These are phyloP conservation scores for Acinonyx jubatus DNA, from an alignment of 2,113 vertebrate species.

Conservation along the genomic window DNA sequence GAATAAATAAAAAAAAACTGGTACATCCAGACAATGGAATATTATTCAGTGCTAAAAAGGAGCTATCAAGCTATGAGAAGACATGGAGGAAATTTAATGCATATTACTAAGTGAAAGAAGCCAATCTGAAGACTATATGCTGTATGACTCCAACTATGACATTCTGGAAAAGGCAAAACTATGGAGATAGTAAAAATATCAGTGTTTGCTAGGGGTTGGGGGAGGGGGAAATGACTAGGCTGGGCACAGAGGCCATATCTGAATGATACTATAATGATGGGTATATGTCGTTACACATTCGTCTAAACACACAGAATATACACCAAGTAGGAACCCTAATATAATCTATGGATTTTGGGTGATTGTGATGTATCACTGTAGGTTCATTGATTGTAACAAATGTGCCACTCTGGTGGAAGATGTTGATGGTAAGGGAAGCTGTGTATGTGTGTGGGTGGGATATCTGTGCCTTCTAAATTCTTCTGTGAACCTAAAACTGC, in stretches of 20 bases:
- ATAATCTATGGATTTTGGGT: background rate
- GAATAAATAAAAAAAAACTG: background rate
- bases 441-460: rapidly evolving
- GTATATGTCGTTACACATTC: background rate
- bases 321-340: background rate
- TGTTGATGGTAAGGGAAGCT: background rate
- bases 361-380: background rate
- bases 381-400: background rate
- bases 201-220: too few species aligned
- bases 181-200: background rate
- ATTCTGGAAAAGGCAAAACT: background rate
- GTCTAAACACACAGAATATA: background rate
- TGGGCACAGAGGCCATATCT: background rate
- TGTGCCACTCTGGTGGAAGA: background rate
- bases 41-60: background rate
- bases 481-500: background rate
- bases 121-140: background rate
- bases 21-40: background rate
- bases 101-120: background rate
- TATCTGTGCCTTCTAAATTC: background rate
- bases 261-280: too few species aligned
- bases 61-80: background rate
- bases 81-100: background rate
- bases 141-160: background rate
- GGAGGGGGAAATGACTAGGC: background rate